Percentiles rank a stretch among this genome's conserved stretches.
Evolutionary conservation across 2,888 invertebrate species (phyloP).

Genomic region (Drosophila aldrichi): DNA sequence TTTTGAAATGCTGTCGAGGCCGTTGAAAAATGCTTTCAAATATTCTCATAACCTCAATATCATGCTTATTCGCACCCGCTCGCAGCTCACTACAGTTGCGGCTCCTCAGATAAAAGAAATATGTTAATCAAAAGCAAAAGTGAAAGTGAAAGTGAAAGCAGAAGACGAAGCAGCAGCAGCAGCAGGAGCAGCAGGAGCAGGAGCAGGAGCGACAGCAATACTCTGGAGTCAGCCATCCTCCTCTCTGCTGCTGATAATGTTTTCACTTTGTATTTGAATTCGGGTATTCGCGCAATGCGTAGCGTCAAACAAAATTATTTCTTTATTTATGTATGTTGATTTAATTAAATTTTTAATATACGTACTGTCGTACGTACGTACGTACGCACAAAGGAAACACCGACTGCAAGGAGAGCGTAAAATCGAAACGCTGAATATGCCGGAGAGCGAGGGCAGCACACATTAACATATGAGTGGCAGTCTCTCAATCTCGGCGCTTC

Average conservation of each 20-base stretch:
- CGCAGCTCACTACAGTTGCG: conserved; percentile 17
- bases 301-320: conserved; percentile 48
- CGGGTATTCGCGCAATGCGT: conserved; percentile 34
- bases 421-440: conserved; percentile 10
- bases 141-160: not conserved
- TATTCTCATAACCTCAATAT: conserved; percentile 39
- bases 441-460: conserved; percentile 13
- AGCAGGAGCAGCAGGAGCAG: no score
- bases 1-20: conserved; percentile 25
- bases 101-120: conserved; percentile 57
- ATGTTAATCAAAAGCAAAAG: conserved; percentile 55
- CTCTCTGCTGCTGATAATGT: conserved; percentile 24
- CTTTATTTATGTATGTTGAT: conserved; percentile 54
- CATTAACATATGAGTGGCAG: conserved; percentile 29
- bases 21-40: conserved; percentile 28
- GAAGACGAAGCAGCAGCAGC: no score
- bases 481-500: conserved; percentile 10
- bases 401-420: not conserved
- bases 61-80: conserved; percentile 12
- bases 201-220: conserved; percentile 6
- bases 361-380: conserved; percentile 9
- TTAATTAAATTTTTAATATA: conserved; percentile 61
- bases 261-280: conserved; percentile 32
- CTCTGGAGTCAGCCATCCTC: conserved; percentile 13
- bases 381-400: not conserved